Evolutionary conservation across 2,113 vertebrate genomes (phyloP).

Genomic region (Atlantisia rogersi): DNA sequence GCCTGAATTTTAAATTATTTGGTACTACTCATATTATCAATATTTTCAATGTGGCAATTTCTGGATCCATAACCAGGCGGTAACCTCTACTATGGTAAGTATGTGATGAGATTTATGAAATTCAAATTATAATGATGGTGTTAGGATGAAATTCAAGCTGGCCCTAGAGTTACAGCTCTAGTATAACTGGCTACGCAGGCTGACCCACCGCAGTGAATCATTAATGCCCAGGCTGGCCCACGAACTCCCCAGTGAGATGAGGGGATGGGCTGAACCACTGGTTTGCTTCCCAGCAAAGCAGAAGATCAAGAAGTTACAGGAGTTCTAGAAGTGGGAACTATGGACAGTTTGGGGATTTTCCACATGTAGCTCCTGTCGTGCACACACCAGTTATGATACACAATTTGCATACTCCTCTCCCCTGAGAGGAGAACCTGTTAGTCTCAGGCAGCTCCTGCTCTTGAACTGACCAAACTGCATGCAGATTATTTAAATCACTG

Average conservation of each 20-base stretch:
- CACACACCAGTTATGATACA: background rate
- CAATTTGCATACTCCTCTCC: background rate
- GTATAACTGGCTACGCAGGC: background rate
- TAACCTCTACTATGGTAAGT: background rate
- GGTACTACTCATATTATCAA: background rate
- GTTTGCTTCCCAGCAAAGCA: background rate
- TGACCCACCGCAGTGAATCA: background rate
- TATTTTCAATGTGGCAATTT: background rate
- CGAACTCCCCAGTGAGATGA: background rate
- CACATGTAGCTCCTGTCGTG: background rate
- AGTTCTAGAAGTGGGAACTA: background rate
- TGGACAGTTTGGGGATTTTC: background rate
- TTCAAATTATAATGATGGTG: background rate
- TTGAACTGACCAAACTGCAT: background rate
- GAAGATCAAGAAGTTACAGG: background rate
- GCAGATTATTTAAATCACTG: background rate
- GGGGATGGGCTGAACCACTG: background rate
- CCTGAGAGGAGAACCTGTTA: background rate
- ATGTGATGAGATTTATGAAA: background rate
- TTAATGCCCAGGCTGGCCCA: background rate
- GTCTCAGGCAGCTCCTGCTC: background rate
- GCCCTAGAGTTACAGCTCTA: background rate
- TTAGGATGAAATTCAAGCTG: background rate
- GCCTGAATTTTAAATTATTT: background rate
- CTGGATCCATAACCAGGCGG: background rate